phyloP scores from a whole-genome alignment of 2,888 invertebrate species.

The Stenichneumon culpator region DNA sequence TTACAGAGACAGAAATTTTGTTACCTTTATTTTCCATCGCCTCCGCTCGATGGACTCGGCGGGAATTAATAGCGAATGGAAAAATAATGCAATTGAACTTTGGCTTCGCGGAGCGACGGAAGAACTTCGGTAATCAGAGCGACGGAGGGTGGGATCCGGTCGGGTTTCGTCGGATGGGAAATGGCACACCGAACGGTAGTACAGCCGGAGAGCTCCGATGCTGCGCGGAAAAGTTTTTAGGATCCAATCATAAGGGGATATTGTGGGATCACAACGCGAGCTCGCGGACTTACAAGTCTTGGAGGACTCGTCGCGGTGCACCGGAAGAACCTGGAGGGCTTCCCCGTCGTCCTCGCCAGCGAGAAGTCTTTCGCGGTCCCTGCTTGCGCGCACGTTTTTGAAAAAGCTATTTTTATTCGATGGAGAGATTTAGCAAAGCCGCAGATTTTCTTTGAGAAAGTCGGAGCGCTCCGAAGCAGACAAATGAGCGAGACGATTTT shows the following conservation, averaged over 20 bases:
- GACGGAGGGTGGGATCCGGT: constrained; percentile 12
- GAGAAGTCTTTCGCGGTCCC: background rate
- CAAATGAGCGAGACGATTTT: background rate
- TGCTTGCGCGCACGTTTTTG: background rate
- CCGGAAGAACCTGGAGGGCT: background rate
- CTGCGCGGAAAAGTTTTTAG: constrained; percentile 73
- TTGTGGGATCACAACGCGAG: constrained; percentile 78
- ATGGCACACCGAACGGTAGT: constrained; percentile 5
- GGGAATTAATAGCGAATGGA: constrained; percentile 19
- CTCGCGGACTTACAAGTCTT: constrained; percentile 35
- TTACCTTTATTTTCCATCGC: constrained; percentile 16
- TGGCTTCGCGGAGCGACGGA: background rate
- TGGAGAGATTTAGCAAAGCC: background rate
- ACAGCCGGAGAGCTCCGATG: background rate
- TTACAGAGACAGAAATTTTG: constrained; percentile 2
- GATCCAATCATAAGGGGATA: constrained; percentile 81
- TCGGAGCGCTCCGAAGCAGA: background rate
- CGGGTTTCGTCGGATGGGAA: constrained; percentile 11
- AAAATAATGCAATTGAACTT: constrained; percentile 53
- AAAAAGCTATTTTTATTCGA: background rate
- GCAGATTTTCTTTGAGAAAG: background rate
- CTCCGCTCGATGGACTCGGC: background rate
- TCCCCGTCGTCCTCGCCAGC: background rate
- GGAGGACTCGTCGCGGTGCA: constrained; percentile 6
- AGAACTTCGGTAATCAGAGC: constrained; percentile 35